These are phyloP conservation scores for Proteles cristata DNA, from an alignment of 2,113 vertebrate genomes.

Conservation along the genomic window DNA sequence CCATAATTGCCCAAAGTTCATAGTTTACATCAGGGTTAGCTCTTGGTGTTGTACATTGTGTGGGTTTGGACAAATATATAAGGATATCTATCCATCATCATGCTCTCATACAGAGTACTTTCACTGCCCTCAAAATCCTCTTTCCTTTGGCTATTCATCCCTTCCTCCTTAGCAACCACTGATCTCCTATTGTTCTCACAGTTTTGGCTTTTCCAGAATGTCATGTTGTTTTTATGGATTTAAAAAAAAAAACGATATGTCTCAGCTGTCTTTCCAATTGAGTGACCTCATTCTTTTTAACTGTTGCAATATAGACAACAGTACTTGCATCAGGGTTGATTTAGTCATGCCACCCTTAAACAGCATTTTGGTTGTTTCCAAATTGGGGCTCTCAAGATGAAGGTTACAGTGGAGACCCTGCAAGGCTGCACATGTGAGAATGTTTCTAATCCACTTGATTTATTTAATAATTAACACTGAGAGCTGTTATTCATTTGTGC, in stretches of 20 bases:
- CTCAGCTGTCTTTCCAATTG: not conserved
- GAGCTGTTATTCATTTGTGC: not conserved
- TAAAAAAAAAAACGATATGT: not conserved
- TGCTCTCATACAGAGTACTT: not conserved
- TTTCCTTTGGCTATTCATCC: not conserved
- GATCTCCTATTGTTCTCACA: not conserved
- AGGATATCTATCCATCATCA: not conserved
- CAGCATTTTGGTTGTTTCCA: not conserved
- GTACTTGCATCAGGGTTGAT: not conserved
- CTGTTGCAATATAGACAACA: not conserved
- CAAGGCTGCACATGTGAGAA: not conserved
- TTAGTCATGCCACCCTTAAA: not conserved
- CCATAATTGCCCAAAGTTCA: not conserved
- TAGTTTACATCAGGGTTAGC: not conserved
- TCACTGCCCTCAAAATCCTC: not conserved
- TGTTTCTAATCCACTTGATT: not conserved
- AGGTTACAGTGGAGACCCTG: not conserved
- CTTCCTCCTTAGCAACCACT: not conserved
- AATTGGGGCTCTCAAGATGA: not conserved
- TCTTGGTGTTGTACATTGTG: not conserved
- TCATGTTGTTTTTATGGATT: not conserved
- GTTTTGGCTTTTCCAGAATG: not conserved
- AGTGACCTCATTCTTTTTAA: not conserved
- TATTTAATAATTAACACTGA: not conserved
- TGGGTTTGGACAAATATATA: not conserved